Evolutionary conservation across 2,113 vertebrate species (phyloP), one percentile per base, ranked within the genome.

Genomic region (Spea multiplicata): DNA sequence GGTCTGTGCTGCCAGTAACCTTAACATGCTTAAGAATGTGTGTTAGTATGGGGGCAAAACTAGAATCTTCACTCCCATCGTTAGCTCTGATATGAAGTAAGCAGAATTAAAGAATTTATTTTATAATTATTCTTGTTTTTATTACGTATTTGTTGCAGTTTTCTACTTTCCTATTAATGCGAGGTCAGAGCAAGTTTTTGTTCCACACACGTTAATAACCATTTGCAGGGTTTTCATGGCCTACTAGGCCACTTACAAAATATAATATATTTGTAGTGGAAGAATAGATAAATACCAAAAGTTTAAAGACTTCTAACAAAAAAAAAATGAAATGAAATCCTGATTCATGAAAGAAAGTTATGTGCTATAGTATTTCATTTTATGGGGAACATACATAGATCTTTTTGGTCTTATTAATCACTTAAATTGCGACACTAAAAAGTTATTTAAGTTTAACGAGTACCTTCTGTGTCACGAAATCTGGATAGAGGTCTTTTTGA

Each of bases 181-280:
- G 55, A 13, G 55, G 55, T 57, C 55, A 57, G 9, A 57, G 4
- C 55, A 4, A 13, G 55, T 13, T 57, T 4, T 57, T 3, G 10
- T 59, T 59, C 14, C 14, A 13, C 55, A 13, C 10, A 13, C 55
- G 4, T 59, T 59, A 59, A 59, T 13, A 59, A 8, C 1, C 14
- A 59, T 59, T 59, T 59, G 55, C 8, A 59, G 55, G 55, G 12
- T 13, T 44, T 67, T 14, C 46, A 10, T 6, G 13, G 9, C 44
- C 10, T 74, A 61, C 66, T 66, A 75, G 65, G 62, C 59, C 17
- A 66, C 61, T 75, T 65, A 44, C 47, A 14, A 75, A 66, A 75
- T 66, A 62, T 13, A 66, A 66, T 53, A 49, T 61, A 75, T 66
- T 9, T 75, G 61, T 75, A 30, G 73, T 53, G 59, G 73, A 75